Base-by-base conservation (phyloP, 2,888 invertebrate genomes). In the Electrophaes corylata region DNA sequence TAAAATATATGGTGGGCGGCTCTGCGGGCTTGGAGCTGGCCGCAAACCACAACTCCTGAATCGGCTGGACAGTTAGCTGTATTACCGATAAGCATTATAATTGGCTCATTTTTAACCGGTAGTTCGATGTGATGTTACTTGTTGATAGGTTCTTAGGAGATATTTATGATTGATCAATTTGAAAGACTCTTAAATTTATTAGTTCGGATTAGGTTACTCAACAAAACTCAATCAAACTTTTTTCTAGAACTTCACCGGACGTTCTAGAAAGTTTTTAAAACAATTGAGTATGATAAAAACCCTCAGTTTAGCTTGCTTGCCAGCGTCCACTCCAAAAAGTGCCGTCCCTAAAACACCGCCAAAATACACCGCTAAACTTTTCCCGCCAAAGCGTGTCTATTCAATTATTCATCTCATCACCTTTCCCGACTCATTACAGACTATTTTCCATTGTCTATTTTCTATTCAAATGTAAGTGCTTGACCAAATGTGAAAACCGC, bases 41-140 rank as follows among this genome's bases (percentile, higher is more conserved):
- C 89, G 73, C 89, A 90, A 86, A 89, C 91, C 90, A 83, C 90
- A 90, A 88, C 87, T 90, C 75, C 87, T 86, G 87, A 83, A 79
- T 71, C 73, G 78, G 74, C 80, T 71, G 80, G 79, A 81, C 80
- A 78, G 79, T 81, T 82, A 83, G 74, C 78, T 74, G 64, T 72
- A 75, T 74, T 80, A 82, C 78, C 78, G 78, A 78, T 78, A 76
- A 69, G 58, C 76, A 76, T 78, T 70, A 78, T 81, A 83, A 84
- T 79, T 79, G 76, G 71, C 70, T 69, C 60, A 65, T 67, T 67
- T 65, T 65, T 65, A 67, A 61, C 65, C 64, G 56, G 62, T 62
- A 65, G 60, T 62, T 57, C 46, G 46, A 51, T 47, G 54, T 35
- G 45, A 57, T 58, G 57, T 47, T 62, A 54, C 56, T 57, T 53